A percentile compares a stretch with the other conserved stretches of the same genome.
These are phyloP conservation scores for Pterois miles DNA, from an alignment of 2,797 vertebrate genomes.

Conservation along the genomic window DNA sequence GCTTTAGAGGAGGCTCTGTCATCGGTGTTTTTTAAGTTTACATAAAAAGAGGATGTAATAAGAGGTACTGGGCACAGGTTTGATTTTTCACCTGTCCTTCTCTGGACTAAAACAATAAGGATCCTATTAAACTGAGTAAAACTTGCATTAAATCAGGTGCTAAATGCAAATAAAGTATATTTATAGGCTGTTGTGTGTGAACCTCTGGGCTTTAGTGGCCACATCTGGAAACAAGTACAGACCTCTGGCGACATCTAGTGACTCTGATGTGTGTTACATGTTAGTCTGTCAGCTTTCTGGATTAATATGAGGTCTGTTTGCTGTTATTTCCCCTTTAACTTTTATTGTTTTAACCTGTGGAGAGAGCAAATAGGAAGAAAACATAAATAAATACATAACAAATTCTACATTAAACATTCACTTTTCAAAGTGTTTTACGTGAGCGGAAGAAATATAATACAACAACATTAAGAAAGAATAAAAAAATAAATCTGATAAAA, in stretches of 20 bases:
- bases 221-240: constrained; percentile 7
- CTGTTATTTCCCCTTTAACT: fast-evolving
- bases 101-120: not conserved
- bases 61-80: not conserved
- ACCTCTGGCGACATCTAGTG: constrained; percentile 57
- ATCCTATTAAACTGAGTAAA: not conserved
- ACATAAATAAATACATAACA: not conserved
- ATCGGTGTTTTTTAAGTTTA: not conserved
- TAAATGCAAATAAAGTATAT: not conserved
- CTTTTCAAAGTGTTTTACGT: not conserved
- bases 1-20: too few species aligned
- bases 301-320: not conserved
- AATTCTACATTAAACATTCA: not conserved
- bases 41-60: too few species aligned
- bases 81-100: not conserved
- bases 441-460: not conserved
- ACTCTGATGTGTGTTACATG: fast-evolving
- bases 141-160: not conserved
- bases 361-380: not conserved
- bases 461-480: not conserved
- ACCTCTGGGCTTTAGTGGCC: not conserved
- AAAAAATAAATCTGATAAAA: not conserved
- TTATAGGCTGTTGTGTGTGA: not conserved
- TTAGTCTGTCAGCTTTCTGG: not conserved
- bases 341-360: not conserved